Percentiles rank a stretch among this genome's conserved stretches.
Evolutionary conservation across 2,113 vertebrate species (phyloP).

Genomic region (Struthidea cinerea): DNA sequence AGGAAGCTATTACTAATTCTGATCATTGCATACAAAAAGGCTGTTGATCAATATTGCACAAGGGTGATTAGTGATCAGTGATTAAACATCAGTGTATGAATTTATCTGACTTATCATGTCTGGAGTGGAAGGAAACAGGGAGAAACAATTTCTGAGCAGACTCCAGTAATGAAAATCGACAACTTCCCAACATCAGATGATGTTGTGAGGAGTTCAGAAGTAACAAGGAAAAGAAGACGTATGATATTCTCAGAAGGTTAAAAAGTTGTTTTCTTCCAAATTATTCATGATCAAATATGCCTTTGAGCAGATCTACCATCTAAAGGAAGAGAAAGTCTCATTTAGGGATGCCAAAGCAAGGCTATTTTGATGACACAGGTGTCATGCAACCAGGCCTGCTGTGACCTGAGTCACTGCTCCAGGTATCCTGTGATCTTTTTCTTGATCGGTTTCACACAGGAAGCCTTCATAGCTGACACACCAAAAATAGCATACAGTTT

Average conservation of each 20-base stretch:
- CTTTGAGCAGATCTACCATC: conserved; percentile 3
- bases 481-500: conserved; percentile 16
- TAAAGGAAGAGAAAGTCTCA: conserved; percentile 11
- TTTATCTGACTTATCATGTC: background rate
- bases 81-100: conserved; percentile 23
- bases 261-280: background rate
- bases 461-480: background rate
- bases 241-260: background rate
- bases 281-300: conserved; percentile 23
- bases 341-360: background rate
- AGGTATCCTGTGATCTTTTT: conserved; percentile 39
- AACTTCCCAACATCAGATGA: background rate
- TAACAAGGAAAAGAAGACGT: background rate
- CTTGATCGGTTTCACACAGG: background rate
- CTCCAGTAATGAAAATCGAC: background rate
- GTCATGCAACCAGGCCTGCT: conserved; percentile 11
- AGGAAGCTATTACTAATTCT: background rate
- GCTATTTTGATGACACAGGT: conserved; percentile 6
- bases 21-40: background rate
- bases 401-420: conserved; percentile 35
- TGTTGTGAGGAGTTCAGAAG: background rate
- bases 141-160: background rate
- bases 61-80: background rate
- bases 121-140: background rate
- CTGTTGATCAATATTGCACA: conserved; percentile 19